These are phyloP conservation scores for Platyrinchus mystaceus DNA, from an alignment of 2,797 vertebrate species.

Conservation along the genomic window DNA sequence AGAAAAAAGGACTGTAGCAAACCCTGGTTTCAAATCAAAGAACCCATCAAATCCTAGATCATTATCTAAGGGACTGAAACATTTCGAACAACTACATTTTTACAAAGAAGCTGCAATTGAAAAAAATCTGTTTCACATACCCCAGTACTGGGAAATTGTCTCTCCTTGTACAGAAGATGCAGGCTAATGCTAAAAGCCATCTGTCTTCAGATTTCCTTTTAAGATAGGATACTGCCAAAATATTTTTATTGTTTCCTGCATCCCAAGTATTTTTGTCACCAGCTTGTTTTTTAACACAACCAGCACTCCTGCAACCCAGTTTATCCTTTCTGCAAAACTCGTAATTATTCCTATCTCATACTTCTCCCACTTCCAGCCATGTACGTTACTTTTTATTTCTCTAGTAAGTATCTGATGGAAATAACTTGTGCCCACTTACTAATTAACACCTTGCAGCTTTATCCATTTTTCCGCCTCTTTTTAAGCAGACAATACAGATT, in stretches of 20 bases:
- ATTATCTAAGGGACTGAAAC: background rate
- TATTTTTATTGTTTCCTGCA: background rate
- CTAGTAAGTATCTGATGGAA: background rate
- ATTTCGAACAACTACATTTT: background rate
- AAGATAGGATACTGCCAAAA: background rate
- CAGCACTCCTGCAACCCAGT: background rate
- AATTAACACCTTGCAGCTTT: background rate
- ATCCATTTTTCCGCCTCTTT: background rate
- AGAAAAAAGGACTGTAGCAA: background rate
- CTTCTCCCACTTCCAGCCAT: background rate
- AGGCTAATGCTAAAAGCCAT: background rate
- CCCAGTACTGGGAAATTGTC: fast-evolving
- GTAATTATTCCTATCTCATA: background rate
- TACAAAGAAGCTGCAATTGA: background rate
- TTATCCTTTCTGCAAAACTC: background rate
- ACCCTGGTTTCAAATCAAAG: background rate
- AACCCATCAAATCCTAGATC: no score
- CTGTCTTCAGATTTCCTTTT: background rate
- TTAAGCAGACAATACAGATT: background rate
- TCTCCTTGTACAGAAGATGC: background rate
- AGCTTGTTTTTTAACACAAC: background rate
- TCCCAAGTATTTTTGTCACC: background rate
- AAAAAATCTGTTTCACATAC: background rate
- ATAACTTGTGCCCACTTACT: background rate
- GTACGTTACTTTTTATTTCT: background rate